Base-by-base conservation (phyloP, 2,797 vertebrate genomes). In the Pampus argenteus region DNA sequence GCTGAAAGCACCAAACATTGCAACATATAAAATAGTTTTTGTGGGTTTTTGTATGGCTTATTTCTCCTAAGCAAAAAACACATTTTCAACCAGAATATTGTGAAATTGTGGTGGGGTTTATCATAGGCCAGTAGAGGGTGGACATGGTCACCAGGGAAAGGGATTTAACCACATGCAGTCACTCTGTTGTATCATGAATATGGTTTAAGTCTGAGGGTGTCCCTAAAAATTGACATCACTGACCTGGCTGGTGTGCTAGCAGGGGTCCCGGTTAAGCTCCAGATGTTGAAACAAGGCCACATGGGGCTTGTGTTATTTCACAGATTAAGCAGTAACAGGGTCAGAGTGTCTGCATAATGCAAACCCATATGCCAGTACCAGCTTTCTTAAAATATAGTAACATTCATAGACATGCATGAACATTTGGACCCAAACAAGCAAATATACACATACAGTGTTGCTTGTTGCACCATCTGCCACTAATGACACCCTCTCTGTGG, bases 251-350 rank as follows among this genome's bases (percentile, higher is more conserved):
- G 26, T 51, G 65, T 65, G 20, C 60, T 51, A 76, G 79, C 69
- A 79, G 83, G 79, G 70, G 64, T 84, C 66, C 64, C 65, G 18
- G 28, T 59, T 85, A 87, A 88, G 81, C 74, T 68, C 66, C 83
- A 84, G 81, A 86, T 89, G 85, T 84, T 84, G 50, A 76, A 88
- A 83, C 64, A 84, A 87, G 84, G 82, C 66, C 86, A 83, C 67
- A 79, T 58, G 36, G 66, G 54, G 69, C 48, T 85, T 85, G 71
- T 60, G 61, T 86, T 89, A 75, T 57, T 56, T 50, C 49, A 67
- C 66, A 80, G 85, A 88, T 91, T 91, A 86, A 82, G 52, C 38
- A 71, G 45, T 76, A 83, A 83, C 38, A 82, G 29, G 73, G 77
- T 89, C 73, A 83, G 29, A 62, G 47, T 57, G 50, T 31, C n/a